Evolutionary conservation across 2,113 vertebrate species (phyloP).

Genomic region (Hiodon tergisus): DNA sequence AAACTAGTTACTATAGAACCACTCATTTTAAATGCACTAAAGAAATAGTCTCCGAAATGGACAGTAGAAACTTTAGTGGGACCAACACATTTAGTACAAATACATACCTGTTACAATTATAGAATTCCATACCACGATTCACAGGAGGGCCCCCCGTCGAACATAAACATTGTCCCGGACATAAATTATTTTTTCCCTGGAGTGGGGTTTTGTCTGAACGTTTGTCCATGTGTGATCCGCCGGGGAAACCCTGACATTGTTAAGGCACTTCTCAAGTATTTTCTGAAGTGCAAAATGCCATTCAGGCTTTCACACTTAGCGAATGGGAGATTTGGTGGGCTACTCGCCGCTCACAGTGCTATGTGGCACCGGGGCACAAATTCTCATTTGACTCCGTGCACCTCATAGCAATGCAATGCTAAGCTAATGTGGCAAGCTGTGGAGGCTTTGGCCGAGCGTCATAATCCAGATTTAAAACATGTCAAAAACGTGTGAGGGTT

Average conservation of each 20-base stretch:
- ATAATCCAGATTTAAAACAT: conserved; percentile 61
- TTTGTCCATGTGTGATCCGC: too few relatives aligned
- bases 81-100: too few relatives aligned
- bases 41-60: too few relatives aligned
- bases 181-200: too few relatives aligned
- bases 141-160: too few relatives aligned
- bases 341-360: conserved; percentile 42
- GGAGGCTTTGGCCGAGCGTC: conserved; percentile 45
- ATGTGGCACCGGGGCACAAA: conserved; percentile 56
- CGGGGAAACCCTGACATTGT: conserved; percentile 4
- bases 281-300: conserved; percentile 31
- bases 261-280: conserved; percentile 37
- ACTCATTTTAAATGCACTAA: too few relatives aligned
- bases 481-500: conserved; percentile 51
- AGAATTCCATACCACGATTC: too few relatives aligned
- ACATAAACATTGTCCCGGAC: too few relatives aligned
- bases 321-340: conserved; percentile 32
- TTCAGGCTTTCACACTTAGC: conserved; percentile 27
- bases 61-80: too few relatives aligned
- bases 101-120: too few relatives aligned
- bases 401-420: conserved; percentile 48
- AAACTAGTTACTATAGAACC: too few relatives aligned
- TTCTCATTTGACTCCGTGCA: conserved; percentile 37
- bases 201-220: too few relatives aligned
- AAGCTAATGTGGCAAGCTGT: conserved; percentile 52